phyloP scores from a whole-genome alignment of 2,888 invertebrate species.

The Apamea epomidion region DNA sequence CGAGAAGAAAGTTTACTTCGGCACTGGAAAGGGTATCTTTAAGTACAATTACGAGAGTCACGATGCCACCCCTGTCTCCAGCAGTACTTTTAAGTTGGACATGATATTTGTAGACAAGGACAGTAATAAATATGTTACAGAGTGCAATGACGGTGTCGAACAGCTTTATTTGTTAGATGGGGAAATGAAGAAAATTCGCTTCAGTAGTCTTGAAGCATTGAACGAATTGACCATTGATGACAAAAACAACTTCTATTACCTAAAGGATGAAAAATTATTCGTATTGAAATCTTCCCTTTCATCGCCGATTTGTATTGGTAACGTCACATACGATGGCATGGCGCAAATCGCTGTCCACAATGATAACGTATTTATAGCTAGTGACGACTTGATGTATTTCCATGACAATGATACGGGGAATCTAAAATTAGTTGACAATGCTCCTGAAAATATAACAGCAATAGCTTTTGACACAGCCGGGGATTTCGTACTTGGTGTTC shows the following conservation, averaged over 20 bases:
- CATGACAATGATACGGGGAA: slow-evolving; percentile 79
- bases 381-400: slow-evolving; percentile 79
- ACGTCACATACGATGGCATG: slow-evolving; percentile 78
- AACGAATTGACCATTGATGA: slow-evolving; percentile 83
- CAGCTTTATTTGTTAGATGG: slow-evolving; percentile 80
- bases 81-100: slow-evolving; percentile 75
- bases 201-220: slow-evolving; percentile 76
- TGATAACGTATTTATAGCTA: slow-evolving; percentile 79
- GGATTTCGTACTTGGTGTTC: slow-evolving; percentile 79
- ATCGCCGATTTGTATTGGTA: slow-evolving; percentile 75
- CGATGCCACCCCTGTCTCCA: slow-evolving; percentile 74
- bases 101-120: slow-evolving; percentile 83
- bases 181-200: slow-evolving; percentile 76
- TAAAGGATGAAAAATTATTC: slow-evolving; percentile 78
- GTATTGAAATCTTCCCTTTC: slow-evolving; percentile 76
- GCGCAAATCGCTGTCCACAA: slow-evolving; percentile 83
- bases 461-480: slow-evolving; percentile 81
- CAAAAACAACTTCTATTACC: slow-evolving; percentile 83
- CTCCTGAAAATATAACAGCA: slow-evolving; percentile 79
- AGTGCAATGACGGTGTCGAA: slow-evolving; percentile 80
- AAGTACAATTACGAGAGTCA: slow-evolving; percentile 78
- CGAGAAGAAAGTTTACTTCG: slow-evolving; percentile 80
- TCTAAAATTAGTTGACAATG: slow-evolving; percentile 76
- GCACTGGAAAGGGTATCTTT: slow-evolving; percentile 82
- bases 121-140: slow-evolving; percentile 82